A percentile compares a stretch with the other conserved stretches of the same genome.
phyloP scores from a whole-genome alignment of 2,888 invertebrate genomes.

The Automeris io region DNA sequence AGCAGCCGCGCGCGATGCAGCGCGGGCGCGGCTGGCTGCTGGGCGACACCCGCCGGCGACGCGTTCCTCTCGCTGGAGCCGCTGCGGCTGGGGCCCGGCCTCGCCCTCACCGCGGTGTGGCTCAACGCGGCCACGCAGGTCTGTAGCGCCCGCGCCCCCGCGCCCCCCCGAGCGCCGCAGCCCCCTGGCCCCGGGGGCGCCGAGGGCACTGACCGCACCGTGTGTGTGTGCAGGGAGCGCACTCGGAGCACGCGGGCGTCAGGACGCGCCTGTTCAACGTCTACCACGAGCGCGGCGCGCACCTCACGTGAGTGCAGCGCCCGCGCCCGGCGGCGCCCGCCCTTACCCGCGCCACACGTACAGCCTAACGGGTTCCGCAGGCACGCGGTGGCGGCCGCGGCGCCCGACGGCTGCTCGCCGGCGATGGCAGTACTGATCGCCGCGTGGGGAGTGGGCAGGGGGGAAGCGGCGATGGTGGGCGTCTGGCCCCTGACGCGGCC shows the following conservation, averaged over 20 bases:
- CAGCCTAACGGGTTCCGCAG: conserved; percentile 16
- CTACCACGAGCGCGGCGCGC: conserved; percentile 47
- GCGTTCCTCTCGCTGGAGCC: conserved; percentile 45
- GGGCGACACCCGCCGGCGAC: conserved; percentile 28
- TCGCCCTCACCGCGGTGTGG: conserved; percentile 47
- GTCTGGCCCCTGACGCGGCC: conserved; percentile 31
- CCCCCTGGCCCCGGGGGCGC: background rate
- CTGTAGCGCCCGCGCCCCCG: no score
- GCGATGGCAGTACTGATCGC: conserved; percentile 16
- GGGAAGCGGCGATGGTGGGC: conserved; percentile 22
- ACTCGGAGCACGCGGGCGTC: conserved; percentile 54
- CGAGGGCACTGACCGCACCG: background rate
- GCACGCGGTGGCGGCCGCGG: conserved; percentile 26
- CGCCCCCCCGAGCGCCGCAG: no score
- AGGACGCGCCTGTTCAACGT: conserved; percentile 42
- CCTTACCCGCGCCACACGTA: background rate
- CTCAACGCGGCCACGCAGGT: conserved; percentile 54
- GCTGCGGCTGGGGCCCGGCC: conserved; percentile 32
- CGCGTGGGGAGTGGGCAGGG: conserved; percentile 20
- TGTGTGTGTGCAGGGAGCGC: conserved; percentile 35
- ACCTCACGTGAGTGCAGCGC: conserved; percentile 34
- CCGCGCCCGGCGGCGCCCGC: background rate
- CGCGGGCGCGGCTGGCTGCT: conserved; percentile 39
- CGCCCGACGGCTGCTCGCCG: conserved; percentile 12
- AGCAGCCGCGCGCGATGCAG: conserved; percentile 37